Conservation (phyloP, 2,888 invertebrate genomes). For the Limnephilus marmoratus region DNA sequence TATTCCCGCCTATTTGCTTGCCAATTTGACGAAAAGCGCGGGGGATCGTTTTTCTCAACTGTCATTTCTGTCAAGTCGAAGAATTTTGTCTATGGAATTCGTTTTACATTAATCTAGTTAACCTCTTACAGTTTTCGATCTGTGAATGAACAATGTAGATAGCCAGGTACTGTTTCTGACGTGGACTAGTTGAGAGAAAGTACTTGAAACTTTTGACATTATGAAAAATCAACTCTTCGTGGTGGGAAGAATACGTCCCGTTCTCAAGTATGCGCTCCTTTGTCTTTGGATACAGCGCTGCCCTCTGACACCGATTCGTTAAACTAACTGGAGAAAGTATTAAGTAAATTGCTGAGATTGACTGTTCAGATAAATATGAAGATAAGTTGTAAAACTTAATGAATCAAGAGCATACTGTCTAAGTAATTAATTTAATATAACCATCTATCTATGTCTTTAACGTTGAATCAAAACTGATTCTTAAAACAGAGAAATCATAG, state of each 20-base stretch:
- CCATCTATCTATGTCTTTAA: not conserved
- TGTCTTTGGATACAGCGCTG: constrained; percentile 55
- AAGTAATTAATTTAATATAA: not conserved
- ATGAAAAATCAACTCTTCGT: constrained; percentile 43
- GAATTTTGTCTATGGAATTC: constrained; percentile 14
- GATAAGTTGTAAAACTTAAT: not conserved
- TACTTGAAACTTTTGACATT: constrained; percentile 35
- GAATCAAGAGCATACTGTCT: not conserved
- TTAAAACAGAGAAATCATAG: not conserved
- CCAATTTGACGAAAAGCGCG: not conserved
- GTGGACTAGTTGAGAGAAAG: constrained; percentile 26
- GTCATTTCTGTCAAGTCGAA: not conserved
- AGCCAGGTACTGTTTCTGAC: constrained; percentile 11
- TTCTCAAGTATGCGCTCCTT: constrained; percentile 55
- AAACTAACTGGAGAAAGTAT: constrained; percentile 41
- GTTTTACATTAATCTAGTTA: not conserved
- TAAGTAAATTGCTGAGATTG: constrained; percentile 32
- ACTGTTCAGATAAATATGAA: constrained; percentile 9
- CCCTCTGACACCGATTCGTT: constrained; percentile 59
- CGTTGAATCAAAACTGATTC: not conserved
- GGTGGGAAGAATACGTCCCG: constrained; percentile 51
- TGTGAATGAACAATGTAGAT: not conserved
- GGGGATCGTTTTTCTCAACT: not conserved
- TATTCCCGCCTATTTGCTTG: constrained; percentile 30
- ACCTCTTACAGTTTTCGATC: not conserved